Percentiles rank a stretch among this genome's conserved stretches.
phyloP scores from a whole-genome alignment of 2,888 invertebrate species.

The Atrina japonica region DNA sequence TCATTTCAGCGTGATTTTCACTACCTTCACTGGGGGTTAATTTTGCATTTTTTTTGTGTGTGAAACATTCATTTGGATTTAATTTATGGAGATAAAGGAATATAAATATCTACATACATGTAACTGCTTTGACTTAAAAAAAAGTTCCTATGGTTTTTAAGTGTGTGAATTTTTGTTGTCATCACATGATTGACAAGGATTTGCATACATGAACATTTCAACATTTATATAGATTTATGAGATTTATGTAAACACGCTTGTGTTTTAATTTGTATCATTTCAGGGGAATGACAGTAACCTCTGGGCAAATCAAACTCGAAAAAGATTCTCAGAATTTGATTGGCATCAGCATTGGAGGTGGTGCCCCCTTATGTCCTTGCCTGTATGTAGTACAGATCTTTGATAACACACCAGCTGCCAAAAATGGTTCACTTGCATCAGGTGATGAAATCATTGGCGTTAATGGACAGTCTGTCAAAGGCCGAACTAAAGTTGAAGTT shows the following conservation, averaged over 20 bases:
- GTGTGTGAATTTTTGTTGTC: no score
- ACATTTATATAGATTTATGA: background rate
- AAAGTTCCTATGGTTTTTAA: no score
- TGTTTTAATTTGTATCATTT: slow-evolving; percentile 41
- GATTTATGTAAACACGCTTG: background rate
- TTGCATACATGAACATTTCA: background rate
- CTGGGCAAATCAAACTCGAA: slow-evolving; percentile 92
- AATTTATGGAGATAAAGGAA: no score
- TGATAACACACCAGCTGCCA: slow-evolving; percentile 97
- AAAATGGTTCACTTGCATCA: slow-evolving; percentile 94
- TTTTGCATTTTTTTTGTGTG: no score
- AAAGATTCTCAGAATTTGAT: slow-evolving; percentile 96
- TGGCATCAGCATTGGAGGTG: slow-evolving; percentile 98
- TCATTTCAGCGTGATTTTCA: no score
- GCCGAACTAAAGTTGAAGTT: slow-evolving; percentile 98
- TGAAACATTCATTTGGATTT: no score
- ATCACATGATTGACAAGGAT: background rate
- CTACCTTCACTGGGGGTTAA: no score
- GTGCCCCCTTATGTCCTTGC: slow-evolving; percentile 93
- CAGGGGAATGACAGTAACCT: slow-evolving; percentile 99
- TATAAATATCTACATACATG: no score
- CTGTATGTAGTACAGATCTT: slow-evolving; percentile 99
- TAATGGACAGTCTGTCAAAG: slow-evolving; percentile 95
- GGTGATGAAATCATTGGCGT: slow-evolving; percentile 98
- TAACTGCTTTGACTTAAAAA: no score